Conservation (phyloP, 2,888 invertebrate species). For the Ophonus ardosiacus region DNA sequence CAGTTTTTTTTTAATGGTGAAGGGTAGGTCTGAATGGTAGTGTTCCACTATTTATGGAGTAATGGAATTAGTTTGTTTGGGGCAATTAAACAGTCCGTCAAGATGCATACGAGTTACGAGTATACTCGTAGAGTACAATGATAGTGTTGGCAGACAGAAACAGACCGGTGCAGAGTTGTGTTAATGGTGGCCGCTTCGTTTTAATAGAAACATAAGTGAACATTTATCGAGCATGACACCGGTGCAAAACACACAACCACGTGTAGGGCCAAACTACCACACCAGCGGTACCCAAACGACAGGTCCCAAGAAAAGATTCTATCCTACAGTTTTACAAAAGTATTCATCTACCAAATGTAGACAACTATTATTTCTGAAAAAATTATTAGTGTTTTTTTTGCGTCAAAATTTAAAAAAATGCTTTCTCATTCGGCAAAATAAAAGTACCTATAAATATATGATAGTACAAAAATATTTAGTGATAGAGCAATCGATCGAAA, state of each 20-base stretch:
- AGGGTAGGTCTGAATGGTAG: not conserved
- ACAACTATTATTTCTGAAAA: no score
- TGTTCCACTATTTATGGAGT: not conserved
- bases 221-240: conserved; percentile 76
- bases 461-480: no score
- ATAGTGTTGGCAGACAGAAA: conserved; percentile 72
- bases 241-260: conserved; percentile 68
- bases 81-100: not conserved
- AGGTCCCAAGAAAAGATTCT: not conserved
- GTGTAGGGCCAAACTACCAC: conserved; percentile 4
- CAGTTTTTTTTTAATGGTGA: no score
- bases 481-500: no score
- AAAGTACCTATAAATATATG: no score
- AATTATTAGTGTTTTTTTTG: no score
- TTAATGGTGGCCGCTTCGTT: conserved; percentile 73
- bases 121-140: conserved; percentile 65
- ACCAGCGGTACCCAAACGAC: conserved; percentile 12
- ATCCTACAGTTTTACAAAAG: no score
- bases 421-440: no score
- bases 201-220: conserved; percentile 77
- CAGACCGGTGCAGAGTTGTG: conserved; percentile 69
- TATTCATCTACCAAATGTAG: no score
- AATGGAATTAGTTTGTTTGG: not conserved
- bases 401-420: no score
- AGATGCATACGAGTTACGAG: not conserved